These are phyloP conservation scores for Pogona vitticeps DNA, from an alignment of 2,113 vertebrate species.

Conservation along the genomic window DNA sequence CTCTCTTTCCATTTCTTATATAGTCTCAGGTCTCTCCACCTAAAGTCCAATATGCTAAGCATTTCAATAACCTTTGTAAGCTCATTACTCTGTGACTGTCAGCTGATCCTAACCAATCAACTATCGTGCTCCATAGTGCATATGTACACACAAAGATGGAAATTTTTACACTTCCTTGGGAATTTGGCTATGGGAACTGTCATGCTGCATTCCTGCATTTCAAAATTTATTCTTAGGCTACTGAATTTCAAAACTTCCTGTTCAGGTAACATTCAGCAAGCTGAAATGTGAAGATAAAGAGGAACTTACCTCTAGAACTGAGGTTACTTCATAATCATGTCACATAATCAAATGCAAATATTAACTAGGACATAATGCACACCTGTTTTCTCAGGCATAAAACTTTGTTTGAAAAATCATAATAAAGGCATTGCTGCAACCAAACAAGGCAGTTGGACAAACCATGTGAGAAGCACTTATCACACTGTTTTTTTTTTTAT, in stretches of 20 bases:
- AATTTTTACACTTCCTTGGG: background rate
- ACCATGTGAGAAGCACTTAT: background rate
- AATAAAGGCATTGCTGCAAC: too few species aligned
- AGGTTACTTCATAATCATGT: background rate
- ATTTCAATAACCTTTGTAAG: background rate
- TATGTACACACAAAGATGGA: background rate
- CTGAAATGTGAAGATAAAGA: background rate
- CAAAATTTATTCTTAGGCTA: background rate
- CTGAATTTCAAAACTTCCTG: background rate
- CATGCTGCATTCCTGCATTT: background rate
- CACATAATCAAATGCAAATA: background rate
- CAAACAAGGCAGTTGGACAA: background rate
- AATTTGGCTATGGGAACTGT: background rate
- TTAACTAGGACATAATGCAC: background rate
- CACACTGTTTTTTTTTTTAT: background rate
- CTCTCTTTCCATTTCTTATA: background rate
- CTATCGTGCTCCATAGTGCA: background rate
- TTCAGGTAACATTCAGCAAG: background rate
- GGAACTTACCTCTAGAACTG: background rate
- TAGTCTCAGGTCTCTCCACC: background rate
- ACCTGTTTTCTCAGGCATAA: too few species aligned
- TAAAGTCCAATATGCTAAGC: background rate
- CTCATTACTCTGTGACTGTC: background rate
- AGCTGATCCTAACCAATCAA: background rate
- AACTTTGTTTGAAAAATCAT: too few species aligned